Conservation (phyloP, 2,797 vertebrate species). For the Lindbergichthys nudifrons region DNA sequence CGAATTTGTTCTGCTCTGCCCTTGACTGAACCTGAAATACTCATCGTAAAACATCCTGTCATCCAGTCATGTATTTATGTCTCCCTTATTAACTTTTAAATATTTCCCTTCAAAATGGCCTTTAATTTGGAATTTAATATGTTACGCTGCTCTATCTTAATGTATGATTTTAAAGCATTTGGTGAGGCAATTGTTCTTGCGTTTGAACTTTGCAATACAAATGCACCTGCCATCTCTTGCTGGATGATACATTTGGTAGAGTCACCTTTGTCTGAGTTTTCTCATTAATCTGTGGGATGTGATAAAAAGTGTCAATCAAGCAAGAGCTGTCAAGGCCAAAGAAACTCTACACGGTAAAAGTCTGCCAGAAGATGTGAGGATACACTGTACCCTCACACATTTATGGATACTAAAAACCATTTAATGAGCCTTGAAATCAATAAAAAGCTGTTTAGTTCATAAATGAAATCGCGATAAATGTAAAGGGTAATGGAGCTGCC, state of each 20-base stretch:
- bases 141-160: neutral
- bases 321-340: constrained; percentile 10
- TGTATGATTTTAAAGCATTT: neutral
- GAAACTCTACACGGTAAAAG: constrained; percentile 1
- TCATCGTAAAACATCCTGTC: neutral
- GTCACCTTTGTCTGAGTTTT: neutral
- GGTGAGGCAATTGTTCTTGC: no score
- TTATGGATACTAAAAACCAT: constrained; percentile 43
- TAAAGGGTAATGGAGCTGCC: constrained; percentile 44
- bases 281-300: neutral
- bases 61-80: neutral
- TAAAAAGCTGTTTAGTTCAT: constrained; percentile 48
- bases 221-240: neutral
- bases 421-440: constrained; percentile 61
- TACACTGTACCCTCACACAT: constrained; percentile 19
- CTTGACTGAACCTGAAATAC: neutral
- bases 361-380: constrained; percentile 13
- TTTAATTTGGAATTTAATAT: neutral
- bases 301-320: constrained; percentile 20
- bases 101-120: neutral
- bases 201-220: neutral
- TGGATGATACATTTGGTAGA: neutral
- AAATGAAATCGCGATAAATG: constrained; percentile 44
- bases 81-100: neutral
- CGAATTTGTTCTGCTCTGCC: neutral